Percentiles rank a stretch among this genome's conserved stretches.
Evolutionary conservation across 2,888 invertebrate genomes (phyloP).

Genomic region (Tetanocera ferruginea): DNA sequence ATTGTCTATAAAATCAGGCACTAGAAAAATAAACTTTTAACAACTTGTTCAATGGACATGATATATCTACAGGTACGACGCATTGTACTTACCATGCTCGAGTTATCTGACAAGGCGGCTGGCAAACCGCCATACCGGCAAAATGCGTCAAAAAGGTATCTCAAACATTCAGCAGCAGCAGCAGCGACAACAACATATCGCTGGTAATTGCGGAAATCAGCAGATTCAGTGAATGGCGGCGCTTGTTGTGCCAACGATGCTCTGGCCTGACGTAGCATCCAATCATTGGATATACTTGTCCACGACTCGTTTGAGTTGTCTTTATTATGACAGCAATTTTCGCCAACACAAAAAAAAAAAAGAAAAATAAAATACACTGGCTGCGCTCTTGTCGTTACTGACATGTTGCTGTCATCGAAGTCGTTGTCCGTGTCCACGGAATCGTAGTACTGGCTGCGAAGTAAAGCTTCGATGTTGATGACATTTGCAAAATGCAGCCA

Average conservation of each 20-base stretch:
- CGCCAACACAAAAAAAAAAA: background rate
- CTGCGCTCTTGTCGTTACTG: conserved; percentile 14
- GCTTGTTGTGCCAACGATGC: background rate
- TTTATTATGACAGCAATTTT: conserved; percentile 33
- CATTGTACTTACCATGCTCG: too few species aligned
- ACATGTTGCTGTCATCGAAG: conserved; percentile 19
- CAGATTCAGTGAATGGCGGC: background rate
- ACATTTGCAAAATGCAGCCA: background rate
- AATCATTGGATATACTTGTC: conserved; percentile 4
- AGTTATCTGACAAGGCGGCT: background rate
- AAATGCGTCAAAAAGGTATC: conserved; percentile 7
- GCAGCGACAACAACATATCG: background rate
- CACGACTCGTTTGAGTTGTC: conserved; percentile 16
- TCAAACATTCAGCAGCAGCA: background rate
- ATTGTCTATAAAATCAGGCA: conserved; percentile 16
- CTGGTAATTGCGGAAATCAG: conserved; percentile 23
- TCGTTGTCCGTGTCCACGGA: conserved; percentile 31
- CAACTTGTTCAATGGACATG: background rate
- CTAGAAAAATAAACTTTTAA: background rate
- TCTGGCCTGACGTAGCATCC: background rate
- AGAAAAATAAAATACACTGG: background rate
- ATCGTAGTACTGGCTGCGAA: background rate
- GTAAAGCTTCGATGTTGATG: conserved; percentile 23
- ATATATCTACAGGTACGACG: too few species aligned
- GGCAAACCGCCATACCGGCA: background rate